A percentile compares a stretch with the other conserved stretches of the same genome.
Evolutionary conservation across 2,888 invertebrate species (phyloP).

Genomic region (Seladonia tumulorum): DNA sequence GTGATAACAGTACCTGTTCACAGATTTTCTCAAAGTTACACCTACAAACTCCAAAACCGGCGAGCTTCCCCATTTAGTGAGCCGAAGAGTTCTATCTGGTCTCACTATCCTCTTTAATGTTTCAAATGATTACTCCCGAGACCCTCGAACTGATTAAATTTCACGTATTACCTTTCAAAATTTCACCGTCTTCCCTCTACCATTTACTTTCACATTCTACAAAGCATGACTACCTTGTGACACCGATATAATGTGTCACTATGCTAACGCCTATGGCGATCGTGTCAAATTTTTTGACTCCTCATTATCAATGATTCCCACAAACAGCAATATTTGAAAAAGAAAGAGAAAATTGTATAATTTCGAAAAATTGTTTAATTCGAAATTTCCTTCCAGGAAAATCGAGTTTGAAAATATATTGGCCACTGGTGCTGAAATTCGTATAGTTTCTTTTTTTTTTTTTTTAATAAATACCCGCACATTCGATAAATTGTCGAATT

Average conservation of each 20-base stretch:
- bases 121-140: conserved; percentile 6
- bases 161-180: conserved; percentile 1
- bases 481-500: not conserved
- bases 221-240: not conserved
- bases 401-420: not conserved
- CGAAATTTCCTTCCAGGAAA: not conserved
- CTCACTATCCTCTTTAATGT: conserved; percentile 6
- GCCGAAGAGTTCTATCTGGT: conserved; percentile 6
- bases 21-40: not conserved
- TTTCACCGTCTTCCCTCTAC: no score
- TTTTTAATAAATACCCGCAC: not conserved
- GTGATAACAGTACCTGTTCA: not conserved
- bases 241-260: not conserved
- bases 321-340: not conserved
- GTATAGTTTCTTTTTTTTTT: not conserved
- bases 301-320: not conserved
- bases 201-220: not conserved
- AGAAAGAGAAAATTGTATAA: not conserved
- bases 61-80: not conserved
- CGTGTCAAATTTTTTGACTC: not conserved
- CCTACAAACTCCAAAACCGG: not conserved
- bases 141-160: conserved; percentile 2
- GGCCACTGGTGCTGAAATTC: not conserved
- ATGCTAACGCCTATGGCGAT: no score
- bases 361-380: not conserved